Percentiles rank a stretch among this genome's conserved stretches.
These are phyloP conservation scores for Aphrocallistes beatrix DNA, from an alignment of 37 sponge, comb jelly and placozoan species.

Conservation along the genomic window DNA sequence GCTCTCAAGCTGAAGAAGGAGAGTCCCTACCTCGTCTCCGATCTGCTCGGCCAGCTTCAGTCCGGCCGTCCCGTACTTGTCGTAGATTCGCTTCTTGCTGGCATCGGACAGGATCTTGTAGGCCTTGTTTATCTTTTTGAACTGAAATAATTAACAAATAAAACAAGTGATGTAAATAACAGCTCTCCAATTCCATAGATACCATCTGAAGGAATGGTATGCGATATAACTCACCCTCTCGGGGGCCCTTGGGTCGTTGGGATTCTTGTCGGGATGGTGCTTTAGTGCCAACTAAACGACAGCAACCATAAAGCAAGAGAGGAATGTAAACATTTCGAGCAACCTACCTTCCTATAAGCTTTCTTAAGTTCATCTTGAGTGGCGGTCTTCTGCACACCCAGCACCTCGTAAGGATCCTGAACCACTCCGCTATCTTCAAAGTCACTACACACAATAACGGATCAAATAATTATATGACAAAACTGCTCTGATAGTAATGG, in stretches of 20 bases:
- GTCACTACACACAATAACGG: not conserved
- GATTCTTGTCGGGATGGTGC: constrained; percentile 7
- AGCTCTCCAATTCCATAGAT: no score
- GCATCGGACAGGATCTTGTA: not conserved
- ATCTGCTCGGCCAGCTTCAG: constrained; percentile 9
- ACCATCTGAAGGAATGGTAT: no score
- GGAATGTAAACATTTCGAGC: not conserved
- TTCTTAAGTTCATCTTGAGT: not conserved
- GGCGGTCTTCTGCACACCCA: not conserved
- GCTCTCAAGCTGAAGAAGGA: not conserved
- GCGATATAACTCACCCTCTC: not conserved
- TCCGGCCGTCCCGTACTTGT: not conserved
- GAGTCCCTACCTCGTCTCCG: not conserved
- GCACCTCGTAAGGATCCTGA: not conserved
- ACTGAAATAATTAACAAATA: not conserved
- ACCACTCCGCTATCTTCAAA: not conserved
- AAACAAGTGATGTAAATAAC: no score
- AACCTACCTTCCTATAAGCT: not conserved
- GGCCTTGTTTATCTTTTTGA: not conserved
- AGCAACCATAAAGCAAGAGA: not conserved
- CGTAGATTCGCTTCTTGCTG: not conserved
- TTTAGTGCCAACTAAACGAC: not conserved
- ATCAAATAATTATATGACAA: no score
- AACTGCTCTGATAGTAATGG: no score
- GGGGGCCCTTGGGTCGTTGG: not conserved